These are phyloP conservation scores for Heptascelio sp. DNA, from an alignment of 2,888 invertebrate species.

Conservation along the genomic window DNA sequence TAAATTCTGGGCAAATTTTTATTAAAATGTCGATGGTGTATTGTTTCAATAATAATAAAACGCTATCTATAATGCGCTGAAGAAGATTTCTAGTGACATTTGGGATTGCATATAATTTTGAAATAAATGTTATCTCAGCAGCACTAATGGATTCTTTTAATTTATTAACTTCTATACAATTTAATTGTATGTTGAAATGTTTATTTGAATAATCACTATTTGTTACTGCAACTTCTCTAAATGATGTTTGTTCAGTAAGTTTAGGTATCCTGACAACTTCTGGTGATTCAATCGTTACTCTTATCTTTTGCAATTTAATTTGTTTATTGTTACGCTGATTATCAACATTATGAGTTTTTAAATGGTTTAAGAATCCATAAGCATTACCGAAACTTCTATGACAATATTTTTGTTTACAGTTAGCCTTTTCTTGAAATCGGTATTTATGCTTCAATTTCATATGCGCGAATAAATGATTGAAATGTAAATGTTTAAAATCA, in stretches of 20 bases:
- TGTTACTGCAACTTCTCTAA: no score
- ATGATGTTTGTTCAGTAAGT: no score
- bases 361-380: background rate
- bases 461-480: background rate
- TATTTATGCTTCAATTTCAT: slow-evolving; percentile 39
- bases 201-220: no score
- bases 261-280: no score
- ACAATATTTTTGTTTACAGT: slow-evolving; percentile 20
- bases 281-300: no score
- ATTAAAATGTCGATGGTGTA: background rate
- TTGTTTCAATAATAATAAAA: no score
- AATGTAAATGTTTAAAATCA: background rate
- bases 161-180: no score
- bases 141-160: background rate
- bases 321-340: no score
- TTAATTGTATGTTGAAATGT: no score
- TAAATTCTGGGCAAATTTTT: background rate
- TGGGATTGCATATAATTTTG: background rate
- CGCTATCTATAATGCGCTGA: no score
- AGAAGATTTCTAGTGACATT: no score
- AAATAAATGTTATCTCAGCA: background rate
- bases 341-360: background rate
- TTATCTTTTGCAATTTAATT: no score
- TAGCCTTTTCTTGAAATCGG: background rate
- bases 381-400: background rate